Percentiles rank a stretch among this genome's conserved stretches.
phyloP scores from a whole-genome alignment of 2,888 invertebrate species.

The Megalurothrips usitatus region DNA sequence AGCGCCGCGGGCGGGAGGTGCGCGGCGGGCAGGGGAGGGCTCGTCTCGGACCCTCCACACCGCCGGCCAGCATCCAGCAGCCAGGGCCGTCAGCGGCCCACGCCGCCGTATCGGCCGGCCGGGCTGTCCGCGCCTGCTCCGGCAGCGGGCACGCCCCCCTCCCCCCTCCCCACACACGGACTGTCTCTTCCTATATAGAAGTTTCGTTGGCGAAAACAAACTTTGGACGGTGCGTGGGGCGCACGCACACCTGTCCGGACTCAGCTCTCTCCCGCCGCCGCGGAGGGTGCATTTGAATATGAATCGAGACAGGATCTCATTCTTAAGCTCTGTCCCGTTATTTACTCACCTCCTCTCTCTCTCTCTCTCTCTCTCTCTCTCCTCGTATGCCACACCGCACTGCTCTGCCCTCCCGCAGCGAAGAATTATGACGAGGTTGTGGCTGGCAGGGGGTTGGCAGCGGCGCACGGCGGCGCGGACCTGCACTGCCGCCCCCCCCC shows the following conservation, averaged over 20 bases:
- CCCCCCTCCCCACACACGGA: too few species aligned
- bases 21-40: too few species aligned
- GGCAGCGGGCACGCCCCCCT: too few species aligned
- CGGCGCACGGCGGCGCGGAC: not conserved
- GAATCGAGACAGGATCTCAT: not conserved
- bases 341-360: constrained; percentile 1
- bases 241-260: not conserved
- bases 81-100: too few species aligned
- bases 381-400: not conserved
- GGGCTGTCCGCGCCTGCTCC: too few species aligned
- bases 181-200: too few species aligned
- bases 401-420: not conserved
- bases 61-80: too few species aligned
- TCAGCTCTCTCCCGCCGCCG: not conserved
- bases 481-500: not conserved
- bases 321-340: not conserved
- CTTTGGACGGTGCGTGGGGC: too few species aligned
- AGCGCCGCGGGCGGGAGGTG: too few species aligned
- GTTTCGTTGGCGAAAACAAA: too few species aligned
- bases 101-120: too few species aligned
- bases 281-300: constrained; percentile 11
- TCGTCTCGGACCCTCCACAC: too few species aligned
- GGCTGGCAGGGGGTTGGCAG: constrained; percentile 13
- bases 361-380: not conserved
- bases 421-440: constrained; percentile 15